phyloP scores from a whole-genome alignment of 2,888 invertebrate species.

The Stomorhina lunata region DNA sequence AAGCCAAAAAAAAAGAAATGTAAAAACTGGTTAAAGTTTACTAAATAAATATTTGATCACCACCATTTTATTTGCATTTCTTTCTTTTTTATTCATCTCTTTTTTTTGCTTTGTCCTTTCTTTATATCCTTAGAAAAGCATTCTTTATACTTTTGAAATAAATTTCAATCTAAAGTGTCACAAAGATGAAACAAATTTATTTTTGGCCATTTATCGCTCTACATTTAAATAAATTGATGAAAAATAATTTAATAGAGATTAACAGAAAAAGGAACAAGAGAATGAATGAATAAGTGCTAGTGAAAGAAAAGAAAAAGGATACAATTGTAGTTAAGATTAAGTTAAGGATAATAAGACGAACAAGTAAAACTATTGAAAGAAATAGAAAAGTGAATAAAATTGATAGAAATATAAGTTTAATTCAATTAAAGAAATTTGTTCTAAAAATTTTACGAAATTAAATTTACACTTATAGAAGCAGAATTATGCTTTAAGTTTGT shows the following conservation, averaged over 20 bases:
- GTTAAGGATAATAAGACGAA: background rate
- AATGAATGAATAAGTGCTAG: background rate
- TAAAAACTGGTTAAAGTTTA: slow-evolving; percentile 48
- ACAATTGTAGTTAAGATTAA: background rate
- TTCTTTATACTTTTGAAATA: no score
- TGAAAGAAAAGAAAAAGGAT: background rate
- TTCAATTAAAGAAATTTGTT: background rate
- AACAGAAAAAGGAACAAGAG: background rate
- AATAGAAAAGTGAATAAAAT: background rate
- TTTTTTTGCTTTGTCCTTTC: background rate
- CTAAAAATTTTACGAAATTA: no score
- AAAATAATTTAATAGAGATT: slow-evolving; percentile 16
- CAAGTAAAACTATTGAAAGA: background rate
- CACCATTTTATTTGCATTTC: slow-evolving; percentile 32
- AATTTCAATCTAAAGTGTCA: slow-evolving; percentile 40
- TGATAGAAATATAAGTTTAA: background rate
- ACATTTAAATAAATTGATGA: slow-evolving; percentile 35
- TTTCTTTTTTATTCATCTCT: background rate
- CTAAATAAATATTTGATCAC: slow-evolving; percentile 49
- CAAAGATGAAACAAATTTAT: slow-evolving; percentile 31
- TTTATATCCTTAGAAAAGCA: background rate
- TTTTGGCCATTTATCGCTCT: slow-evolving; percentile 1
- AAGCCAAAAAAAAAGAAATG: background rate
- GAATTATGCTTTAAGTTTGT: no score
- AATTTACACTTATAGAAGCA: no score